Percentiles rank a stretch among this genome's conserved stretches.
Evolutionary conservation across 2,888 invertebrate genomes (phyloP).

Genomic region (Hydroisotoma schaefferi): DNA sequence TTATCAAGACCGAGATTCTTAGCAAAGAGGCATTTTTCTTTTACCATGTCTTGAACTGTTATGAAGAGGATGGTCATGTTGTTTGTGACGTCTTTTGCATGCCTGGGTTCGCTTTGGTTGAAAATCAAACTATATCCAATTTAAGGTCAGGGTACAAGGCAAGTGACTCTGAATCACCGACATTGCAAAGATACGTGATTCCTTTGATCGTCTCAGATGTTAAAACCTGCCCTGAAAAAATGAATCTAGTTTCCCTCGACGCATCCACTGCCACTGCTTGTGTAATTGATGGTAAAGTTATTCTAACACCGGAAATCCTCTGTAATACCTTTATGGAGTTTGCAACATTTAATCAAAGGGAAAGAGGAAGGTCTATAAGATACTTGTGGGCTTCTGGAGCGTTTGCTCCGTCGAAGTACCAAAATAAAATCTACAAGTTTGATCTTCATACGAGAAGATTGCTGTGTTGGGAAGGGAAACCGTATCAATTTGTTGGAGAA

Average conservation of each 20-base stretch:
- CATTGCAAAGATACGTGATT: neutral
- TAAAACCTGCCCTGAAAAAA: constrained; percentile 3
- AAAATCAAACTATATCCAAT: neutral
- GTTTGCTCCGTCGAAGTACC: neutral
- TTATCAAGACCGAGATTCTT: constrained; percentile 53
- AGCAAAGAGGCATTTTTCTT: constrained; percentile 71
- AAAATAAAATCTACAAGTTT: constrained; percentile 1
- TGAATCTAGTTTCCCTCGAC: neutral
- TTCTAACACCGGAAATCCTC: neutral
- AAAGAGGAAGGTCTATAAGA: neutral
- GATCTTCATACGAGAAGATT: constrained; percentile 23
- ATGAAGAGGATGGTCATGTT: constrained; percentile 51
- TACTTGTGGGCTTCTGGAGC: neutral
- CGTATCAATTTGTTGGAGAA: constrained; percentile 14
- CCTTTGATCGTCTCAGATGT: neutral
- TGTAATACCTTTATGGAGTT: neutral
- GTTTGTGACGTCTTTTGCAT: neutral
- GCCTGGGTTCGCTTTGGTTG: neutral
- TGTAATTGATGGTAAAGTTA: neutral
- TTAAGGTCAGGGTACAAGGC: neutral
- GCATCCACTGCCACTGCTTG: neutral
- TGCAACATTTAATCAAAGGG: neutral
- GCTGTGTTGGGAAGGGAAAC: constrained; percentile 33
- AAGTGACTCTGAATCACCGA: neutral
- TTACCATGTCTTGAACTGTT: constrained; percentile 67